phyloP scores from a whole-genome alignment of 1,140 invertebrate genomes.

The Musca vetustissima region DNA sequence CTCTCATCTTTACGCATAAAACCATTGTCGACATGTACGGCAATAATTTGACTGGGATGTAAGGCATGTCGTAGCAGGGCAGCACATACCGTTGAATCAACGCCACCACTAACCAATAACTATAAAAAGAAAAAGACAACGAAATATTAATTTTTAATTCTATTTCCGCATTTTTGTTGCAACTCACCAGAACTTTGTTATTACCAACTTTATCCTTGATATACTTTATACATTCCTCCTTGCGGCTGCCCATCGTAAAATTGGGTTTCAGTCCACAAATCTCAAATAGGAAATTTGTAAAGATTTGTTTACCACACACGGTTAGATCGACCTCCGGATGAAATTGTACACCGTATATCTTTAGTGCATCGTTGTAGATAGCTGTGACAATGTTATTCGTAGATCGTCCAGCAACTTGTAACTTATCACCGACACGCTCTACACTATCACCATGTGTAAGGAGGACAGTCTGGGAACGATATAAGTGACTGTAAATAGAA shows the following conservation, averaged over 20 bases:
- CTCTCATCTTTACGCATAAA: constrained; percentile 98
- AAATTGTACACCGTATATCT: constrained; percentile 97
- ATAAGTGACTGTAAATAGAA: constrained; percentile 69
- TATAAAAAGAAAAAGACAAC: constrained; percentile 52
- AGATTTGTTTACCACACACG: constrained; percentile 84
- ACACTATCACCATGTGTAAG: constrained; percentile 97
- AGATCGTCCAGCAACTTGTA: constrained; percentile 82
- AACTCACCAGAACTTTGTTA: constrained; percentile 90
- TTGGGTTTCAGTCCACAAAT: constrained; percentile 82
- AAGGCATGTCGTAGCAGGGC: constrained; percentile 90
- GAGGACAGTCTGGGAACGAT: constrained; percentile 85
- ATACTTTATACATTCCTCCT: constrained; percentile 91
- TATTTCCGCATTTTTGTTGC: not conserved
- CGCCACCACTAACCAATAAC: constrained; percentile 93
- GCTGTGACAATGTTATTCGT: constrained; percentile 80
- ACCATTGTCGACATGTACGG: constrained; percentile 98
- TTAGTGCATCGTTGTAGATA: constrained; percentile 88
- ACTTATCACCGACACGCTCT: constrained; percentile 83
- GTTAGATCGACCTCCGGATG: constrained; percentile 97
- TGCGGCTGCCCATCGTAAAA: constrained; percentile 86
- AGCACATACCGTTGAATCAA: constrained; percentile 98
- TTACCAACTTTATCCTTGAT: constrained; percentile 87
- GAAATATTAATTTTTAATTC: not conserved
- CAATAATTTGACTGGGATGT: constrained; percentile 87
- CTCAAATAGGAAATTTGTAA: constrained; percentile 94